phyloP scores from a whole-genome alignment of 2,888 invertebrate species.

The Drosophila seclusa region DNA sequence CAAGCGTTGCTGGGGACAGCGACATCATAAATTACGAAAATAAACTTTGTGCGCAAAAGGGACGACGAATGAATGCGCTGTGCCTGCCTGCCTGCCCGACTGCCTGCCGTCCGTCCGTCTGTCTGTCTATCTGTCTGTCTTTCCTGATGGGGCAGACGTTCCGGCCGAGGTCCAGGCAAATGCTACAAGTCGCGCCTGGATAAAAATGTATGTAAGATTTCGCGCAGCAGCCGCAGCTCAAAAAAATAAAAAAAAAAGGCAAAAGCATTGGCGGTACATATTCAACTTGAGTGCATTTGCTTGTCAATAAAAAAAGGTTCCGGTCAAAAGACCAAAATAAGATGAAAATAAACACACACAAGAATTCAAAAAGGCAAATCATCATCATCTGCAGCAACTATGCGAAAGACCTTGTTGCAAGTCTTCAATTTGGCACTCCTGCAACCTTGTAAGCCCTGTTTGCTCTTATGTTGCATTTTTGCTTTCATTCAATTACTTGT shows the following conservation, averaged over 20 bases:
- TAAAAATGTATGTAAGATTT: constrained; percentile 54
- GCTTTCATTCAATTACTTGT: constrained; percentile 75
- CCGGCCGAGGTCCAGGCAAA: constrained; percentile 21
- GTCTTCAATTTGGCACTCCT: constrained; percentile 18
- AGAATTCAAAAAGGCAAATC: constrained; percentile 56
- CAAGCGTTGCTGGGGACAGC: constrained; percentile 53
- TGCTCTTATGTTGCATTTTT: constrained; percentile 3
- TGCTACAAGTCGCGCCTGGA: constrained; percentile 48
- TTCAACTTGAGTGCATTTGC: constrained; percentile 85
- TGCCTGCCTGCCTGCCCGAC: neutral
- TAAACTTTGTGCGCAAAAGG: constrained; percentile 67
- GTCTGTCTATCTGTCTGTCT: constrained; percentile 10
- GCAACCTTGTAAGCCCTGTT: neutral
- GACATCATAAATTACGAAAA: constrained; percentile 82
- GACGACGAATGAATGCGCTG: constrained; percentile 41
- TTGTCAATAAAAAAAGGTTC: constrained; percentile 84
- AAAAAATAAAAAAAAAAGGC: constrained; percentile 1
- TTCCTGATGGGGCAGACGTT: constrained; percentile 12
- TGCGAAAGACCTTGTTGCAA: constrained; percentile 32
- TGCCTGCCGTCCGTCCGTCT: neutral
- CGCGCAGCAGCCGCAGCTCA: constrained; percentile 24
- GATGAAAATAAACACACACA: constrained; percentile 27
- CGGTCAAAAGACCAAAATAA: constrained; percentile 53
- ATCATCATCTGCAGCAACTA: constrained; percentile 43
- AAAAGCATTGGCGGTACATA: constrained; percentile 71